These are phyloP conservation scores for Myiotriccus ornatus DNA, from an alignment of 2,797 vertebrate species.

Conservation along the genomic window DNA sequence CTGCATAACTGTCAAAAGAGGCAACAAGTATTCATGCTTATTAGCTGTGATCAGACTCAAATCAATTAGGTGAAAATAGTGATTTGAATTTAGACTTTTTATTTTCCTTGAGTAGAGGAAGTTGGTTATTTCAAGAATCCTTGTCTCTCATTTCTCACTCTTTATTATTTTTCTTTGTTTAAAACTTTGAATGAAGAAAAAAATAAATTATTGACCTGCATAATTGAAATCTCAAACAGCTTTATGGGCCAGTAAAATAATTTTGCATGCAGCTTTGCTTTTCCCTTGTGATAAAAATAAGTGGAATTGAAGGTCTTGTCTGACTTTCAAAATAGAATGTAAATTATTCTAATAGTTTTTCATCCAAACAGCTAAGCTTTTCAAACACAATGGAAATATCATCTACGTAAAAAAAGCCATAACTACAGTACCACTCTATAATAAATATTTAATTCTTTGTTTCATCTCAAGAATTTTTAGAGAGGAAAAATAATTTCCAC, in stretches of 20 bases:
- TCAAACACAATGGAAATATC: neutral
- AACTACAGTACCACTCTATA: neutral
- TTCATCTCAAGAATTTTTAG: neutral
- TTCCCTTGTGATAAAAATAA: neutral
- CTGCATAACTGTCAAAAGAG: neutral
- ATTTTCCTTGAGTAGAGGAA: neutral
- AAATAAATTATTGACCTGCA: neutral
- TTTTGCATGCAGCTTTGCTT: neutral
- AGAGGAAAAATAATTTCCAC: neutral
- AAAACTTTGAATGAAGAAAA: neutral
- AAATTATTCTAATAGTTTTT: neutral
- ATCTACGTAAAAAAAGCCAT: neutral
- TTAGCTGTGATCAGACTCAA: neutral
- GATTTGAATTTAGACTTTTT: neutral
- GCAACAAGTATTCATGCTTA: neutral
- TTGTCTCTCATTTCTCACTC: neutral
- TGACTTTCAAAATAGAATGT: neutral
- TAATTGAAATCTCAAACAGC: neutral
- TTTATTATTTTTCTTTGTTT: neutral
- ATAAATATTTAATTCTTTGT: neutral
- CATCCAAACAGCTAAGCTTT: neutral
- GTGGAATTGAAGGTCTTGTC: neutral
- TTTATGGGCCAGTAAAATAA: neutral
- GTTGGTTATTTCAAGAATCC: rapidly evolving
- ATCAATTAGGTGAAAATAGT: neutral